Evolutionary conservation across 2,113 vertebrate genomes (phyloP).

Genomic region (Cavia porcellus): DNA sequence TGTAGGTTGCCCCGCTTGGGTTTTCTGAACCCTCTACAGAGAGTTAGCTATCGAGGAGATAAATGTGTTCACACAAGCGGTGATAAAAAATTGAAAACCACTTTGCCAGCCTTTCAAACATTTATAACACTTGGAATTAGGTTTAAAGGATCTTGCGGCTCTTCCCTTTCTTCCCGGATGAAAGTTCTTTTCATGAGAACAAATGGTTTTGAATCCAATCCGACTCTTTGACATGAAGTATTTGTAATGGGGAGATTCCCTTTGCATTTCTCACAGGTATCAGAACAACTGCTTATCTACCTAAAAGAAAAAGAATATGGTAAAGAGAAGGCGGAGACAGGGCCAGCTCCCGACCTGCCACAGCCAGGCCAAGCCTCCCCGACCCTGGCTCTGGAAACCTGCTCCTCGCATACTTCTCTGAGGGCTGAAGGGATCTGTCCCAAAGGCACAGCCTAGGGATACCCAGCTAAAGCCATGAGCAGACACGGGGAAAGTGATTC

Average conservation of each 20-base stretch:
- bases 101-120: conserved; percentile 71
- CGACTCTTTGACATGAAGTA: not conserved
- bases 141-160: not conserved
- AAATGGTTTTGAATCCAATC: not conserved
- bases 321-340: not conserved
- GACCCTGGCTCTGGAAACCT: accelerated
- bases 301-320: not conserved
- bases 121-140: conserved; percentile 67
- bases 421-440: not conserved
- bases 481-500: not conserved
- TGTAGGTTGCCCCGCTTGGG: not conserved
- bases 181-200: not conserved
- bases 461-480: not conserved
- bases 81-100: conserved; percentile 65
- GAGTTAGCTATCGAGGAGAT: not conserved
- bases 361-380: not conserved
- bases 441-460: not conserved
- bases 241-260: not conserved
- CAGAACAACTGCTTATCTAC: not conserved
- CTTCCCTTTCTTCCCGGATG: not conserved
- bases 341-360: not conserved
- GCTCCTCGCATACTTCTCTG: not conserved
- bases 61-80: not conserved
- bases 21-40: not conserved
- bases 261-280: not conserved